A percentile compares a stretch with the other conserved stretches of the same genome.
Conservation (phyloP, 2,888 invertebrate species). For the Eulithis testata region DNA sequence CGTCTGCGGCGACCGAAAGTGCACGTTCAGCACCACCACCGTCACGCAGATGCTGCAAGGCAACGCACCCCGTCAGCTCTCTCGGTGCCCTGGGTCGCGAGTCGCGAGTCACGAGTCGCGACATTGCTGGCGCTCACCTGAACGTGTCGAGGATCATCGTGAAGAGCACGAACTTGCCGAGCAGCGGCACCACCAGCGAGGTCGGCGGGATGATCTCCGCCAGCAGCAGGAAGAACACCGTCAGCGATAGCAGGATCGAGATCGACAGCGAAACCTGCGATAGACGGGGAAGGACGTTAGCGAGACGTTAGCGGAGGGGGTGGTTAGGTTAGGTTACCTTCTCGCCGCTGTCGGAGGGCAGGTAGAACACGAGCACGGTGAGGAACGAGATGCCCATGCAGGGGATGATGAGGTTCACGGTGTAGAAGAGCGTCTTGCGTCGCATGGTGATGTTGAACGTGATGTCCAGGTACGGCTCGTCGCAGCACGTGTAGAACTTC, state of each 20-base stretch:
- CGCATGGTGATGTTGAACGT: constrained; percentile 99
- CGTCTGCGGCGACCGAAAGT: constrained; percentile 98
- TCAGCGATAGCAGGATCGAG: constrained; percentile 96
- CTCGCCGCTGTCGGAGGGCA: constrained; percentile 99
- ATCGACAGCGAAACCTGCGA: constrained; percentile 94
- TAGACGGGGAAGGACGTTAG: background rate
- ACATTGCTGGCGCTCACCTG: constrained; percentile 85
- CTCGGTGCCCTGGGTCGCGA: background rate
- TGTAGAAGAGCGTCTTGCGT: constrained; percentile 98
- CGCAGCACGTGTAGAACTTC: constrained; percentile 98
- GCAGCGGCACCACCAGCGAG: constrained; percentile 95
- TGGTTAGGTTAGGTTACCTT: no score
- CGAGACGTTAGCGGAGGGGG: background rate
- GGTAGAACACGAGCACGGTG: constrained; percentile 98
- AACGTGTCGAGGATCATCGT: constrained; percentile 98
- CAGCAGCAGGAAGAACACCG: constrained; percentile 97
- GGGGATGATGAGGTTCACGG: constrained; percentile 97
- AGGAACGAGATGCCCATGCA: constrained; percentile 99
- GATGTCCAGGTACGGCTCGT: constrained; percentile 97
- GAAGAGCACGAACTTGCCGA: constrained; percentile 97
- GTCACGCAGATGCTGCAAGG: constrained; percentile 93
- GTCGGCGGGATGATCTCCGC: constrained; percentile 88
- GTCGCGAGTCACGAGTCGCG: background rate
- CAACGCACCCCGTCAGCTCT: background rate
- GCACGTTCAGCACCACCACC: constrained; percentile 98